These are phyloP conservation scores for Chaetogeoica ovagalla DNA, from an alignment of 2,888 invertebrate genomes.

Conservation along the genomic window DNA sequence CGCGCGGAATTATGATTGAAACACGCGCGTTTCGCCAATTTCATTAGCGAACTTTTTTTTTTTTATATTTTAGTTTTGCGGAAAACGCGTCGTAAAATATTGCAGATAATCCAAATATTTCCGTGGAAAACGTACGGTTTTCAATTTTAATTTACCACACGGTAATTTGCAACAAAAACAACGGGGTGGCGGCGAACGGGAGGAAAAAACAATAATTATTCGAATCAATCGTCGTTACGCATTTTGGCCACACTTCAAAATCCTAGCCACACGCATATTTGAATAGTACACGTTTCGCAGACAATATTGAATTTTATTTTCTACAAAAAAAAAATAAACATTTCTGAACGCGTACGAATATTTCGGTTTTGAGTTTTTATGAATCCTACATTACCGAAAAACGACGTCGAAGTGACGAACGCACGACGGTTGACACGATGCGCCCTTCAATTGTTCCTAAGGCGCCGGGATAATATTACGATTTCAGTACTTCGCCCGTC, in stretches of 20 bases:
- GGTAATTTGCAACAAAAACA: not conserved
- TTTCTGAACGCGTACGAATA: too few relatives aligned
- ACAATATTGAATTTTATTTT: not conserved
- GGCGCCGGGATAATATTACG: too few relatives aligned
- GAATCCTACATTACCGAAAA: too few relatives aligned
- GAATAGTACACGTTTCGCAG: not conserved
- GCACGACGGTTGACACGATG: too few relatives aligned
- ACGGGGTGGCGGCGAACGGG: too few relatives aligned
- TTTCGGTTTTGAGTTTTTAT: too few relatives aligned
- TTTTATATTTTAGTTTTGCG: not conserved
- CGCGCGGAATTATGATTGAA: not conserved
- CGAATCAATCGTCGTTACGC: not conserved
- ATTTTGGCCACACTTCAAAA: not conserved
- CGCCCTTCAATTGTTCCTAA: too few relatives aligned
- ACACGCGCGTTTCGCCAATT: not conserved
- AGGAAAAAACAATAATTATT: not conserved
- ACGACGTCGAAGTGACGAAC: too few relatives aligned
- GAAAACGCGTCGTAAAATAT: not conserved
- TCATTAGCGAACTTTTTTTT: not conserved
- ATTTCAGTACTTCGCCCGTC: too few relatives aligned
- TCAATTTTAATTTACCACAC: not conserved
- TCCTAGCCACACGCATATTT: too few relatives aligned
- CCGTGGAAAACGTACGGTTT: not conserved
- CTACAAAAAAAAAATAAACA: too few relatives aligned
- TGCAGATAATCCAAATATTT: not conserved